A percentile compares a stretch with the other conserved stretches of the same genome.
phyloP scores from a whole-genome alignment of 2,888 invertebrate genomes.

The Xestia rhomboidea region DNA sequence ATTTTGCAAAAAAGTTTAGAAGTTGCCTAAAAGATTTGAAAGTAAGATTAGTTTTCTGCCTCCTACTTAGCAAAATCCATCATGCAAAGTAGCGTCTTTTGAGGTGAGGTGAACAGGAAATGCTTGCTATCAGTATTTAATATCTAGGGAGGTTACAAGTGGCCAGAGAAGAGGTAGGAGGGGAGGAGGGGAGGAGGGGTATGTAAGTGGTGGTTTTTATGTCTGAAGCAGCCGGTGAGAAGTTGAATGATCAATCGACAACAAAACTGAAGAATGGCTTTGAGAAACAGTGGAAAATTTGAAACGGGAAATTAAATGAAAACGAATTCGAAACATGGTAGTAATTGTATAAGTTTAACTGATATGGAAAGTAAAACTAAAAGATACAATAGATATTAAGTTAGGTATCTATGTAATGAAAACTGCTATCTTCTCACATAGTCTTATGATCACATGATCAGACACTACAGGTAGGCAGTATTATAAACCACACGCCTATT shows the following conservation, averaged over 20 bases:
- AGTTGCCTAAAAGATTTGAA: conserved; percentile 9
- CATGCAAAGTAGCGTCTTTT: conserved; percentile 30
- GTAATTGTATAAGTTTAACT: neutral
- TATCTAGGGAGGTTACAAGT: conserved; percentile 36
- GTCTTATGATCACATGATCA: neutral
- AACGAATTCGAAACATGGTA: neutral
- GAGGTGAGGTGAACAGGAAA: conserved; percentile 40
- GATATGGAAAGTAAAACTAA: neutral
- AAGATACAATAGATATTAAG: neutral
- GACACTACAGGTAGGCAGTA: neutral
- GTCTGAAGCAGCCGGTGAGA: conserved; percentile 25
- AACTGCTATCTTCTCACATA: neutral
- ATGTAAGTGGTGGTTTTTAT: conserved; percentile 36
- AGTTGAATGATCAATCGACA: conserved; percentile 31
- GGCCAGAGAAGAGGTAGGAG: neutral
- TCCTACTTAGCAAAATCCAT: conserved; percentile 21
- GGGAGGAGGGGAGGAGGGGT: neutral
- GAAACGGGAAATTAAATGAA: neutral
- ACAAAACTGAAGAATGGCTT: conserved; percentile 7
- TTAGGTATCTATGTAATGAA: neutral
- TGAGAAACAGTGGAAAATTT: neutral
- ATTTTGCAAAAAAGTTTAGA: neutral
- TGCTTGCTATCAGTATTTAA: conserved; percentile 53
- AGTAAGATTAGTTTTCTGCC: conserved; percentile 22
- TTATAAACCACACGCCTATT: conserved; percentile 30